Evolutionary conservation across 2,888 invertebrate genomes (phyloP).

Genomic region (Alviniconcha strummeri): DNA sequence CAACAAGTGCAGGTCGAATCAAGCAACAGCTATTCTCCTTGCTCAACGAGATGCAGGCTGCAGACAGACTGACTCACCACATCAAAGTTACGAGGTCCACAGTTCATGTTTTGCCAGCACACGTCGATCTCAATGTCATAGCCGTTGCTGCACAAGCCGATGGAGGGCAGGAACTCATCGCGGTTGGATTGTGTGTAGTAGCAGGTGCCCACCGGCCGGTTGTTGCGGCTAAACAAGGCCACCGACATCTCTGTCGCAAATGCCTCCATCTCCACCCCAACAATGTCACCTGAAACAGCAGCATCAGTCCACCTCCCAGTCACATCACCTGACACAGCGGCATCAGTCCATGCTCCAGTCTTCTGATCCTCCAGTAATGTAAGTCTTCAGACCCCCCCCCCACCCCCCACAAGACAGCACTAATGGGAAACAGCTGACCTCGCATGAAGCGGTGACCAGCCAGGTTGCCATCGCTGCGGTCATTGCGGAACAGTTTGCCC

Average conservation of each 20-base stretch:
- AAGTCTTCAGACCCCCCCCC: too few species aligned
- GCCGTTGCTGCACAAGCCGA: conserved; percentile 65
- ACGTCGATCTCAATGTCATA: conserved; percentile 63
- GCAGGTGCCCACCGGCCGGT: conserved; percentile 61
- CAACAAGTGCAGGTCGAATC: background rate
- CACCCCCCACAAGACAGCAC: too few species aligned
- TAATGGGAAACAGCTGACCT: conserved; percentile 48
- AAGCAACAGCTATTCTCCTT: too few species aligned
- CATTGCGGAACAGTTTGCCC: conserved; percentile 64
- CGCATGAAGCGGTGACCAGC: conserved; percentile 61
- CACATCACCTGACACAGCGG: too few species aligned
- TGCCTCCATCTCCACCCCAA: conserved; percentile 59
- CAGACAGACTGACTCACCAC: conserved; percentile 50
- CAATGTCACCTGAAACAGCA: conserved; percentile 56
- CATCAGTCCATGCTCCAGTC: too few species aligned
- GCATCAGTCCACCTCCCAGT: conserved; percentile 55
- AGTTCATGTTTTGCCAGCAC: conserved; percentile 64
- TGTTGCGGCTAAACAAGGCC: conserved; percentile 64
- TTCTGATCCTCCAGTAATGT: too few species aligned
- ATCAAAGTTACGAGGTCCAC: conserved; percentile 50
- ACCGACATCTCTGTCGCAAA: conserved; percentile 59
- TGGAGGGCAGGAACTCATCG: conserved; percentile 62
- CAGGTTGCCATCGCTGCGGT: conserved; percentile 58
- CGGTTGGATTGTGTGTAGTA: conserved; percentile 53
- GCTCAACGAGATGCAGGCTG: background rate